Evolutionary conservation across 2,888 invertebrate species (phyloP).

Genomic region (Cremastinae sp.): DNA sequence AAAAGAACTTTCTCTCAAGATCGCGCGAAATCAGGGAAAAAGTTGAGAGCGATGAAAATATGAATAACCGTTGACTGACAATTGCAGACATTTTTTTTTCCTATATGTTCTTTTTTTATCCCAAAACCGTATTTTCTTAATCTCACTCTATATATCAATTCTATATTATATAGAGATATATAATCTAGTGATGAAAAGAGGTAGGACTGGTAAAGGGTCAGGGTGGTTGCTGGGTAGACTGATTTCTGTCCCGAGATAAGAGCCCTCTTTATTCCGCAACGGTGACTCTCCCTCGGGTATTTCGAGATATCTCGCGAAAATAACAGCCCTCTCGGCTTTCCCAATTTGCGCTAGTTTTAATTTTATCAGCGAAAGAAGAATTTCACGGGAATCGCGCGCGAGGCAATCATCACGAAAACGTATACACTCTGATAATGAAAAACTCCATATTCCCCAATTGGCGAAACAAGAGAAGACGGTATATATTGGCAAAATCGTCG

Average conservation of each 20-base stretch:
- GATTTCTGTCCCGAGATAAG: constrained; percentile 35
- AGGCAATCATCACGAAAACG: constrained; percentile 3
- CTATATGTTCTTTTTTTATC: background rate
- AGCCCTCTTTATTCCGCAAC: constrained; percentile 3
- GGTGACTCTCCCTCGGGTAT: background rate
- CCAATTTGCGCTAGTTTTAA: background rate
- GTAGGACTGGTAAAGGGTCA: constrained; percentile 1
- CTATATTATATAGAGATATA: constrained; percentile 6
- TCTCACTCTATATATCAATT: background rate
- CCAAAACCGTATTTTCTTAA: background rate
- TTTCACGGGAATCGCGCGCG: background rate
- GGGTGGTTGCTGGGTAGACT: constrained; percentile 19
- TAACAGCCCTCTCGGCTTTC: constrained; percentile 6
- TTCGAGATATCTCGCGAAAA: background rate
- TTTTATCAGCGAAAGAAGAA: constrained; percentile 5
- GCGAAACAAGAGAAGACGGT: background rate
- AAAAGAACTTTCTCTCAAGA: constrained; percentile 21
- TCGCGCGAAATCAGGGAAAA: constrained; percentile 18
- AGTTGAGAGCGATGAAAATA: constrained; percentile 13
- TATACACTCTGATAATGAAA: no score
- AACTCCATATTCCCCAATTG: no score
- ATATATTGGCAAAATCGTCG: no score
- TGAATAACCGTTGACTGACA: constrained; percentile 2
- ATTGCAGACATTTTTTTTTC: background rate
- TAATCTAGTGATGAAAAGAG: background rate